Evolutionary conservation across 2,888 invertebrate species (phyloP), one percentile per base, ranked within the genome.

Genomic region (Plebejus melissa): DNA sequence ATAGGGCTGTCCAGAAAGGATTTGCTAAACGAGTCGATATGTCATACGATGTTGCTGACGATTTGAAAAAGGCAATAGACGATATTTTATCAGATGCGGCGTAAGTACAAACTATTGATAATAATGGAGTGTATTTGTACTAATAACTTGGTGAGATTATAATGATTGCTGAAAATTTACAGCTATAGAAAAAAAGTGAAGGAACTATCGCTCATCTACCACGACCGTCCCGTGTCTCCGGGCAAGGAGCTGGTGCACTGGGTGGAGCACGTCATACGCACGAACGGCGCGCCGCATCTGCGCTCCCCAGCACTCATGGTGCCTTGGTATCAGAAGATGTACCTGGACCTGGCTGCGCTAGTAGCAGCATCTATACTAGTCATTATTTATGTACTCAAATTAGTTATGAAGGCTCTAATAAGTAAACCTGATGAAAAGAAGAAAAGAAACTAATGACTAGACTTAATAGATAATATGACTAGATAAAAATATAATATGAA

Each of bases 181-280:
- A 85, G 85, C 41, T 86, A 84, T 50, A 75, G 77, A 0, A 65
- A 79, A 7, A 81, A 60, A 58, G 81, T 76, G 0, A 78, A 80
- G 57, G 79, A 81, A 28, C 71, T 83, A 4, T 83, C 83, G 0
- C 32, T 74, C 2, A 77, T 83, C 3, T 83, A 81, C 77, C 82
- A 84, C 78, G 78, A 83, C 72, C 79, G 83, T 5, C 78, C 80
- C 0, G 76, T 77, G n/a, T 3, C 79, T 0, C 82, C 84, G 13
- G 80, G 78, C 1, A 74, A 41, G 2, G 82, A 83, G 4, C 94
- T 95, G 28, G 87, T 95, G 41, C 81, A 82, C 75, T 83, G 84
- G 82, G 81, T 81, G 38, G 81, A 82, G 69, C 80, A 82, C 74
- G 83, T 83, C 46, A 74, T 80, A 9, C 74, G 65, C 9, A 82